Conservation (phyloP, 2,888 invertebrate species). For the Netelia melanura region DNA sequence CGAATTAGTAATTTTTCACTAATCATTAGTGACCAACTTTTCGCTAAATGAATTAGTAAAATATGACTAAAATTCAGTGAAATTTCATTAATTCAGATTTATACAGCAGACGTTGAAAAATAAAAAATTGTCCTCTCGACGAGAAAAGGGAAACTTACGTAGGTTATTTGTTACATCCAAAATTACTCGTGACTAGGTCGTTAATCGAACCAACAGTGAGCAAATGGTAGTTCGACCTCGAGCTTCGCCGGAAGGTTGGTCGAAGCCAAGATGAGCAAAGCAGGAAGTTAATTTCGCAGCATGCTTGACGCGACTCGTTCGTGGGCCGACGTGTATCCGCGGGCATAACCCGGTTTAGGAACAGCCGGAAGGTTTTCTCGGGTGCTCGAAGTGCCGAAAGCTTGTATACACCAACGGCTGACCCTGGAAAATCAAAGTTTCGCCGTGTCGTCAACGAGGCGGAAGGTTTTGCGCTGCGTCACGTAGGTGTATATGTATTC, state of each 20-base stretch:
- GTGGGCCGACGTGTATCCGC: background rate
- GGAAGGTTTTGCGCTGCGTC: constrained; percentile 50
- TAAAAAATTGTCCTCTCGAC: background rate
- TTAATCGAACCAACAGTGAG: background rate
- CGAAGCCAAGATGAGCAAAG: background rate
- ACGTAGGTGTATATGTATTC: background rate
- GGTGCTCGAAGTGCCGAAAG: constrained; percentile 4
- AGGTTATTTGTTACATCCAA: too few relatives aligned
- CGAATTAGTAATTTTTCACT: too few relatives aligned
- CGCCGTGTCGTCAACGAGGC: constrained; percentile 46
- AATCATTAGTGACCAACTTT: too few relatives aligned
- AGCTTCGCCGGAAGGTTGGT: background rate
- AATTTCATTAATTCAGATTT: too few relatives aligned
- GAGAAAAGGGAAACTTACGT: too few relatives aligned
- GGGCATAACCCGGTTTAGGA: constrained; percentile 18
- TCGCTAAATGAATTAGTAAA: too few relatives aligned
- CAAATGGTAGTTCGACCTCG: background rate
- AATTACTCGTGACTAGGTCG: background rate
- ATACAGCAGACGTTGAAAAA: background rate
- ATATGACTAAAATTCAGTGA: too few relatives aligned
- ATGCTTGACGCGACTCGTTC: constrained; percentile 5
- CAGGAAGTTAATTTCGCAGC: constrained; percentile 25
- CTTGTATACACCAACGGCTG: background rate
- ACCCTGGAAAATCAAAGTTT: constrained; percentile 57
- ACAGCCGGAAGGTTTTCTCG: constrained; percentile 6